A percentile compares a stretch with the other conserved stretches of the same genome.
Evolutionary conservation across 2,113 vertebrate species (phyloP).

Genomic region (Gambusia affinis): DNA sequence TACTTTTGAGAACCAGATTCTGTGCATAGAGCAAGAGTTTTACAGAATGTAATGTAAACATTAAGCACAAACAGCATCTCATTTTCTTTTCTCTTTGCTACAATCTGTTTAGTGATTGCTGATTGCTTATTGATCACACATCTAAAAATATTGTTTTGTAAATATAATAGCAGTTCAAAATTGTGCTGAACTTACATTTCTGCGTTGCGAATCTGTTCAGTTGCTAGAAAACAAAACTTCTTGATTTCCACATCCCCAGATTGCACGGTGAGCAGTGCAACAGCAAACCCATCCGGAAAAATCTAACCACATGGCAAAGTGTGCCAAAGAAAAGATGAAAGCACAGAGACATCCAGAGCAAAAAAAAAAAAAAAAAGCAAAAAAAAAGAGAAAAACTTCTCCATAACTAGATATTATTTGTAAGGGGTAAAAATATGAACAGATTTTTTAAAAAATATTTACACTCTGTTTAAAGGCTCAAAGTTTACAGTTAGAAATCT

Average conservation of each 20-base stretch:
- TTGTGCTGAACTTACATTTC: background rate
- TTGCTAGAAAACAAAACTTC: background rate
- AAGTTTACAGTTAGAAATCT: conserved; percentile 40
- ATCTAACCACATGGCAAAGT: background rate
- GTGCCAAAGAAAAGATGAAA: background rate
- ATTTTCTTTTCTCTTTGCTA: no score
- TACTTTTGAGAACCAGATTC: background rate
- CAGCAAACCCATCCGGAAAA: background rate
- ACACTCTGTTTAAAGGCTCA: background rate
- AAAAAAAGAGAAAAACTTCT: no score
- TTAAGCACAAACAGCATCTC: no score
- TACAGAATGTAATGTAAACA: background rate
- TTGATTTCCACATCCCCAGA: background rate
- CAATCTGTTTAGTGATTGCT: no score
- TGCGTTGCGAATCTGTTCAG: background rate
- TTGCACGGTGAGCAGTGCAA: background rate
- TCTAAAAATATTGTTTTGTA: no score
- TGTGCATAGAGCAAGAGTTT: background rate
- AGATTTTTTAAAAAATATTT: background rate
- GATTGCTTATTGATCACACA: no score
- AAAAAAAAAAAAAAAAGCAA: background rate
- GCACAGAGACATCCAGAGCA: background rate
- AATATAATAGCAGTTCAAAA: no score
- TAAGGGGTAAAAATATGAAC: background rate
- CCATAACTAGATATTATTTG: background rate